Conservation (phyloP, 2,888 invertebrate genomes). For the Cremastinae sp. region DNA sequence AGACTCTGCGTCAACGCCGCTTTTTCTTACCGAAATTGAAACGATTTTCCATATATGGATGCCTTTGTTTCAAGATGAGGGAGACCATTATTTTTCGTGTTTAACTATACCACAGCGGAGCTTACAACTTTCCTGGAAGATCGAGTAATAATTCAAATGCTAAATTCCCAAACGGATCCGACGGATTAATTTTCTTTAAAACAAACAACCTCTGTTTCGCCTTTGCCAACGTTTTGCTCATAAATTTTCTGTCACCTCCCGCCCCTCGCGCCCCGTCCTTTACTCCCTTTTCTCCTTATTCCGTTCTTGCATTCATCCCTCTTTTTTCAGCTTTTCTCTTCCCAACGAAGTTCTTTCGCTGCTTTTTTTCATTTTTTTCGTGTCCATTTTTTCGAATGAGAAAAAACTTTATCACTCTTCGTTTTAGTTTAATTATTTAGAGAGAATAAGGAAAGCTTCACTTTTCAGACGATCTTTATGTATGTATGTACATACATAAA, state of each 20-base stretch:
- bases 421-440: too few species aligned
- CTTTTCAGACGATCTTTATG: too few species aligned
- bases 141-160: conserved; percentile 55
- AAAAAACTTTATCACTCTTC: too few species aligned
- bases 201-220: conserved; percentile 56
- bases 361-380: conserved; percentile 12
- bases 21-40: too few species aligned
- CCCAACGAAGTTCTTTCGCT: neutral
- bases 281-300: conserved; percentile 7
- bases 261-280: conserved; percentile 31
- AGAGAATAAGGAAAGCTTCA: too few species aligned
- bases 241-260: conserved; percentile 44
- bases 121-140: conserved; percentile 18
- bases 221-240: conserved; percentile 51
- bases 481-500: too few species aligned
- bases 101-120: neutral
- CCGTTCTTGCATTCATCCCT: neutral
- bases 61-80: too few species aligned
- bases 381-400: neutral
- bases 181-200: conserved; percentile 65
- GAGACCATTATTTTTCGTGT: neutral
- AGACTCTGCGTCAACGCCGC: too few species aligned
- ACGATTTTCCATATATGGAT: too few species aligned
- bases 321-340: neutral
- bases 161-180: conserved; percentile 55